Evolutionary conservation across 2,113 vertebrate genomes (phyloP), one percentile per base, ranked within the genome.

Genomic region (Tinamus guttatus): DNA sequence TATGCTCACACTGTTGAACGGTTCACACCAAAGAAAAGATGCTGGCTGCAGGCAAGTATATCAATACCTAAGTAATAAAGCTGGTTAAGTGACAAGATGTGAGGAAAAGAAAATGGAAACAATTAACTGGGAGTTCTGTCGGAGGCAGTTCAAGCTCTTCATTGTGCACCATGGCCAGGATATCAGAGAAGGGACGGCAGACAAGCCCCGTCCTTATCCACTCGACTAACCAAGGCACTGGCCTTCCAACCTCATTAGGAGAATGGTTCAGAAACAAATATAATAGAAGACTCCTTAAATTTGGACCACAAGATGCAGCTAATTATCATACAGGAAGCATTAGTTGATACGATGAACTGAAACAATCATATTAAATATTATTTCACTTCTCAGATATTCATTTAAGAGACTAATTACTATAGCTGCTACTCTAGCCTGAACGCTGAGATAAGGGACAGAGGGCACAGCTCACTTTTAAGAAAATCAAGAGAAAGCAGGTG

Each of bases 41-140:
- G 59, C 69, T 94, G 89, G 71, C 88, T 95, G 68, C 59, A 78
- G 75, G 71, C 88, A 95, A 87, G 47, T 59, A 70, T 74, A 83
- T 85, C 78, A 51, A 83, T 71, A 77, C n/a, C 45, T 82, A 91
- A 81, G 78, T 59, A 93, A 93, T 25, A 83, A 83, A 94, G 69
- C 68, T 68, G 25, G 1, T 41, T 41, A 95, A 93, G 43, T 91
- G 73, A 87, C 71, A 85, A 80, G 79, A 83, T 32, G 40, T 41
- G 56, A 78, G 60, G 52, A 93, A 79, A 87, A 88, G 82, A 95
- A 95, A 92, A 91, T 14, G 11, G 80, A 95, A 88, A 77, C 43
- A 93, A 96, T 94, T 90, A 93, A 89, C 80, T 80, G 68, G 36
- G 90, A 87, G 90, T 60, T 56, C 71, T 88, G 87, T 86, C 95